Evolutionary conservation across 2,797 vertebrate species (phyloP).

Genomic region (Danio tinwini): DNA sequence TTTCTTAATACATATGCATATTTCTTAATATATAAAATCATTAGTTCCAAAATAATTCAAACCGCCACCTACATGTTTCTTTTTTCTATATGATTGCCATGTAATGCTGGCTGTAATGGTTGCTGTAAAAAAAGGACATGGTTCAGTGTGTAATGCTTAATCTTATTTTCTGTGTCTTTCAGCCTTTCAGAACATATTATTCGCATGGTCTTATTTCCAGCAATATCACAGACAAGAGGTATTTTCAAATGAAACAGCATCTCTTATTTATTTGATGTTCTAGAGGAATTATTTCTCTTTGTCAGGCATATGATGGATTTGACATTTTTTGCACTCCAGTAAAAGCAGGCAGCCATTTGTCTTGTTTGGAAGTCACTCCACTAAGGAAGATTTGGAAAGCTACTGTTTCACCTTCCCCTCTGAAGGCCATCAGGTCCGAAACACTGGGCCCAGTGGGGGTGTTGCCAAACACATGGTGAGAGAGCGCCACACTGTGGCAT

Average conservation of each 20-base stretch:
- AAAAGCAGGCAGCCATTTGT: constrained; percentile 90
- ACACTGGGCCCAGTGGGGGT: constrained; percentile 84
- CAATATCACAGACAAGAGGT: constrained; percentile 95
- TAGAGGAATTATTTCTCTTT: not conserved
- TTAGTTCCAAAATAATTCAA: not conserved
- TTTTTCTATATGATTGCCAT: not conserved
- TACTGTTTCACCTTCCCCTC: constrained; percentile 95
- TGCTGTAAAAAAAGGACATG: not conserved
- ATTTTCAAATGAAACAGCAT: constrained; percentile 27
- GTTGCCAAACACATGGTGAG: constrained; percentile 92
- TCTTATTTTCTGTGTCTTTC: constrained; percentile 42
- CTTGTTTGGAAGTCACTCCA: constrained; percentile 92
- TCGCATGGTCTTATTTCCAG: constrained; percentile 95
- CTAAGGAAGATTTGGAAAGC: constrained; percentile 85
- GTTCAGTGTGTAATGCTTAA: not conserved
- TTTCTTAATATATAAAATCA: not conserved
- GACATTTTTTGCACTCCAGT: constrained; percentile 67
- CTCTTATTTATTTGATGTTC: constrained; percentile 1
- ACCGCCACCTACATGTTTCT: not conserved
- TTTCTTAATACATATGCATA: no score
- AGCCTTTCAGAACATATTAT: constrained; percentile 95
- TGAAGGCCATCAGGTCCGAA: constrained; percentile 92
- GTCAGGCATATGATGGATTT: not conserved
- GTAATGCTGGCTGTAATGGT: not conserved
- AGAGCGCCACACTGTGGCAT: constrained; percentile 1